These are phyloP conservation scores for Phalera bucephala DNA, from an alignment of 2,888 invertebrate genomes.

Conservation along the genomic window DNA sequence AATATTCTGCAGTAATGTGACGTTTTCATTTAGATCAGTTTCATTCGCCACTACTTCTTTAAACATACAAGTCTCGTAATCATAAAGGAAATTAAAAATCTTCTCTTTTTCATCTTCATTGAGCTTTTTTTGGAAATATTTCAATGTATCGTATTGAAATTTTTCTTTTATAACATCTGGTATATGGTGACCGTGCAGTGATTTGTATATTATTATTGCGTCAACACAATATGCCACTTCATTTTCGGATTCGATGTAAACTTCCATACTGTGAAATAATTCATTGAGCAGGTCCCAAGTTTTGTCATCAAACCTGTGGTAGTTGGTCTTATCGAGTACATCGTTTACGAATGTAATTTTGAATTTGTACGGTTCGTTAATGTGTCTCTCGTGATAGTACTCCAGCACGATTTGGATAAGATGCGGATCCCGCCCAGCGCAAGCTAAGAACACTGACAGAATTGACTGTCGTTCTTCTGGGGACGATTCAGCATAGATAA, in stretches of 20 bases:
- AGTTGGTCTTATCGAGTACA: conserved; percentile 37
- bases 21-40: conserved; percentile 30
- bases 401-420: conserved; percentile 46
- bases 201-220: conserved; percentile 51
- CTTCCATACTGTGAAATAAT: conserved; percentile 62
- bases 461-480: conserved; percentile 48
- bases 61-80: conserved; percentile 22
- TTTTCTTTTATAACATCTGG: conserved; percentile 56
- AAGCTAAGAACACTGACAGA: conserved; percentile 43
- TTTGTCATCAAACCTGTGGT: conserved; percentile 38
- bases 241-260: conserved; percentile 56
- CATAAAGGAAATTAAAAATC: conserved; percentile 51
- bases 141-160: conserved; percentile 46
- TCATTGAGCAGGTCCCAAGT: conserved; percentile 57
- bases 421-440: conserved; percentile 39
- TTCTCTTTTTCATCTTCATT: conserved; percentile 42
- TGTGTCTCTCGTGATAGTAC: conserved; percentile 55
- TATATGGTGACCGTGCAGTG: conserved; percentile 43
- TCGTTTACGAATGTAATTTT: conserved; percentile 53
- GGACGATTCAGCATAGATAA: conserved; percentile 48
- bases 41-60: conserved; percentile 35
- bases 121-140: conserved; percentile 34
- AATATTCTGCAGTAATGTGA: conserved; percentile 27
- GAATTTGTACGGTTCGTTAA: conserved; percentile 59
- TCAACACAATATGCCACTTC: conserved; percentile 49